Base-by-base conservation (phyloP, 2,797 vertebrate species). In the Chanos chanos region DNA sequence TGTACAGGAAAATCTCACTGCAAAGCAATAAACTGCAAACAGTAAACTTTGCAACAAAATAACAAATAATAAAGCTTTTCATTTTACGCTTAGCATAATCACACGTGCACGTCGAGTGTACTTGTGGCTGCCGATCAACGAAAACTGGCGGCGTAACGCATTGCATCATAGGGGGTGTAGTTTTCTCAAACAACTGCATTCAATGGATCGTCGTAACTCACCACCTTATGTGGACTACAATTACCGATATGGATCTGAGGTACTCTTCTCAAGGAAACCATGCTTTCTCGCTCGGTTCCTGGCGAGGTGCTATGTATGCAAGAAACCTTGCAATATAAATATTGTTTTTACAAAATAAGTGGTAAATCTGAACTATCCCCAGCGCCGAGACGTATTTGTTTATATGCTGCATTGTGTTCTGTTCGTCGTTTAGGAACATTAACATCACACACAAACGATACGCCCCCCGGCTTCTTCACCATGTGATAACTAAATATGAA, bases 211-310 rank as follows among this genome's bases (percentile, higher is more conserved):
- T n/a, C n/a, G n/a, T n/a, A n/a, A n/a, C n/a, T n/a, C n/a, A n/a
- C n/a, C n/a, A n/a, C 0, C 0, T 3, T 0, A 1, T 1, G 0
- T 0, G 0, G 60, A 90, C 89, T 90, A 86, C 89, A 88, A 69
- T n/a, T 62, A 18, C 86, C 89, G 78, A 40, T 34, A 69, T 30
- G 47, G 33, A 30, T 13, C 16, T 15, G 24, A 15, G 7, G 27
- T n/a, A n/a, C n/a, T 44, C 12, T 61, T 37, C 51, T 24, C 28
- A 50, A 55, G 41, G 30, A 43, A 64, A 66, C 61, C 71, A 74
- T 57, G 71, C 64, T 71, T 56, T 66, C 54, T 71, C 18, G 33
- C 21, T 25, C 21, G 50, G 27, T 50, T 63, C 22, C 59, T 61
- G 49, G 43, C 50, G 22, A 2, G 50, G 59, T 24, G 22, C 71